A percentile compares a stretch with the other conserved stretches of the same genome.
Conservation (phyloP, 1,140 invertebrate species). For the Diabrotica virgifera region DNA sequence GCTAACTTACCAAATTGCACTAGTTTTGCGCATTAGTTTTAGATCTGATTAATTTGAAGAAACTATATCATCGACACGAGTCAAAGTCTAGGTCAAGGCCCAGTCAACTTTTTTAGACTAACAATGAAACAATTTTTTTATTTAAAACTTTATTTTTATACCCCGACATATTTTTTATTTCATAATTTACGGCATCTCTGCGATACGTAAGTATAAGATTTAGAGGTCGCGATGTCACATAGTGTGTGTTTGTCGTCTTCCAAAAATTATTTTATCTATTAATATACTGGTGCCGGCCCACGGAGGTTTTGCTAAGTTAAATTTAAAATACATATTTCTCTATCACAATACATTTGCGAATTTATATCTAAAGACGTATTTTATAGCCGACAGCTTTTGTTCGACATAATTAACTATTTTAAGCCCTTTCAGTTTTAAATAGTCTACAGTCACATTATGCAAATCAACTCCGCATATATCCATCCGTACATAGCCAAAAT, state of each 20-base stretch:
- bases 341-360: slow-evolving; percentile 15
- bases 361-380: slow-evolving; percentile 4
- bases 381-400: slow-evolving; percentile 11
- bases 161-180: not conserved
- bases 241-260: slow-evolving; percentile 7
- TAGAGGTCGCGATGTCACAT: slow-evolving; percentile 6
- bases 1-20: no score
- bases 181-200: not conserved
- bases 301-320: slow-evolving; percentile 20
- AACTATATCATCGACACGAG: no score
- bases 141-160: not conserved
- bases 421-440: no score
- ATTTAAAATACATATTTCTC: slow-evolving; percentile 25
- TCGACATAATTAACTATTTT: slow-evolving; percentile 4
- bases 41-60: no score
- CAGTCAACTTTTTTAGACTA: no score
- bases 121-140: no score
- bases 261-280: slow-evolving; percentile 10
- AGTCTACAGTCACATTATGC: no score
- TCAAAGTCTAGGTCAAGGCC: no score
- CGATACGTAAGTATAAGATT: slow-evolving; percentile 1
- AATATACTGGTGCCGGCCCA: slow-evolving; percentile 6
- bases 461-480: no score
- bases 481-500: no score
- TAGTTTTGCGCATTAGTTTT: no score